phyloP scores from a whole-genome alignment of 2,888 invertebrate genomes.

The Polylopha cassiicola region DNA sequence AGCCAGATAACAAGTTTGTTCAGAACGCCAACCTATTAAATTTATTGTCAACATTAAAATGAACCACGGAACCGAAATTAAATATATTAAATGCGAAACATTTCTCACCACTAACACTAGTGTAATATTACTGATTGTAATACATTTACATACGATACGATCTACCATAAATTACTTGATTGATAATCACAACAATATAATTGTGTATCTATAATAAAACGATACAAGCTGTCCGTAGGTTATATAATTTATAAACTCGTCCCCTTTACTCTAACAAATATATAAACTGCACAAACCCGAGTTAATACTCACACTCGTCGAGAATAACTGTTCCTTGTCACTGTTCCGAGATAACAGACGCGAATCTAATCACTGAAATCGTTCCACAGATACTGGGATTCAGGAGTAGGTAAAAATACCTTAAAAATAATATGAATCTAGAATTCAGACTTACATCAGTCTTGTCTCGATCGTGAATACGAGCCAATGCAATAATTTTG shows the following conservation, averaged over 20 bases:
- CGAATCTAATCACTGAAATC: slow-evolving; percentile 7
- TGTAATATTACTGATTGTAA: slow-evolving; percentile 48
- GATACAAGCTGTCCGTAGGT: slow-evolving; percentile 28
- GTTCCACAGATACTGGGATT: slow-evolving; percentile 12
- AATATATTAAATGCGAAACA: slow-evolving; percentile 66
- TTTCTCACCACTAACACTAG: slow-evolving; percentile 49
- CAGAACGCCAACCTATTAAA: slow-evolving; percentile 11
- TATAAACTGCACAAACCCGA: slow-evolving; percentile 21
- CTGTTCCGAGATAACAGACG: slow-evolving; percentile 9
- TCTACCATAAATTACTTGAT: slow-evolving; percentile 52
- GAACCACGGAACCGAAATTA: slow-evolving; percentile 45
- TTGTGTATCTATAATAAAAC: slow-evolving; percentile 38
- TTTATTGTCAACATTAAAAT: slow-evolving; percentile 26
- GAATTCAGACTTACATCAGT: slow-evolving; percentile 61
- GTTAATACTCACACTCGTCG: slow-evolving; percentile 8
- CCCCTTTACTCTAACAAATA: slow-evolving; percentile 23
- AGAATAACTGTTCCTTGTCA: neutral
- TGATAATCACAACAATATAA: slow-evolving; percentile 57
- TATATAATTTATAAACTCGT: slow-evolving; percentile 24
- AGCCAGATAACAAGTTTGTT: neutral
- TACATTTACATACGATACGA: slow-evolving; percentile 53
- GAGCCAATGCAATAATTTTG: slow-evolving; percentile 30
- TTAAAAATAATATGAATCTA: slow-evolving; percentile 23
- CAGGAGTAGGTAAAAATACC: slow-evolving; percentile 17
- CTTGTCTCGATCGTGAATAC: slow-evolving; percentile 40